Base-by-base conservation (phyloP, 2,113 vertebrate species). In the Pseudorasbora parva region DNA sequence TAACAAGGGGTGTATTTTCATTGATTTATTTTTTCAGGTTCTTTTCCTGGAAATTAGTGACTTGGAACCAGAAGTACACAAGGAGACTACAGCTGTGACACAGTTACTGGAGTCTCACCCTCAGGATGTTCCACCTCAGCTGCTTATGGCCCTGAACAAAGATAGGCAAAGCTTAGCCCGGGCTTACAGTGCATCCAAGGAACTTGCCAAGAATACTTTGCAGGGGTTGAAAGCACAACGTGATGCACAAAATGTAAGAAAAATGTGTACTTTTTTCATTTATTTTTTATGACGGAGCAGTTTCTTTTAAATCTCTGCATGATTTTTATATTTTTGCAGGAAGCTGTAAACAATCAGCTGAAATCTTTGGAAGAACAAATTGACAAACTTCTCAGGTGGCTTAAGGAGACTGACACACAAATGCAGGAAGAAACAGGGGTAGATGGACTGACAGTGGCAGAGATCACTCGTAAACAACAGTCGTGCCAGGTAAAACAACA, bases 81-180 rank as follows among this genome's bases (percentile, higher is more conserved):
- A 91, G 78, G 95, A 96, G 87, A 90, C 96, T 86, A 94, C 95
- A 0, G 93, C 93, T 0, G 95, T 94, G 14, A 91, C 93, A 86
- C 82, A 82, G 25, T 93, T 97, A 33, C 87, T 96, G 83, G 90
- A 92, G 89, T 94, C 89, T 76, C 91, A 87, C 72, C 94, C 93
- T 2, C 90, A 90, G 74, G 95, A 97, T 80, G 95, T 99, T 81
- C 98, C 98, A 59, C 90, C 93, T 25, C 96, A 99, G 86, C 93
- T 99, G 15, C 88, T 98, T 78, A 92, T 93, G 78, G 97, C 97
- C 62, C 90, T 99, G 87, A 96, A 97, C 87, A 99, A 97, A 88
- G 97, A 99, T 69, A 91, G 93, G 86, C 96, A 95, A 88, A 97
- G 96, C 90, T 93, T 99, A 78, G 91, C 95, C 14, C 96, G 95